phyloP scores from a whole-genome alignment of 1,140 invertebrate species.

The Nomia melanderi region DNA sequence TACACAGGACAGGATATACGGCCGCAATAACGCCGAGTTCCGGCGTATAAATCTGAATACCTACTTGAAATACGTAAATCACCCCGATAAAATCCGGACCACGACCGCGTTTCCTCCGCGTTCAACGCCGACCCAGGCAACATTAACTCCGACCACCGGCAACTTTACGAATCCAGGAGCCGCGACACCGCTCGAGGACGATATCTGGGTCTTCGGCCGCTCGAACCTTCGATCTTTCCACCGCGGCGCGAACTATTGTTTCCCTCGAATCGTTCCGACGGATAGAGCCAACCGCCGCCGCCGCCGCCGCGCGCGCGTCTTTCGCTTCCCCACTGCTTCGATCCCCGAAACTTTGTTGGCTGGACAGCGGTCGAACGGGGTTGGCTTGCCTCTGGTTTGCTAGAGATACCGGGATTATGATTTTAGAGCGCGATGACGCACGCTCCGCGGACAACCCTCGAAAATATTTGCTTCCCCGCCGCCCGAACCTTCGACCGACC shows the following conservation, averaged over 20 bases:
- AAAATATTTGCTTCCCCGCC: neutral
- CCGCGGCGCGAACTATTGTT: neutral
- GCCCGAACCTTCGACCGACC: no score
- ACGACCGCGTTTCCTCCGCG: constrained; percentile 12
- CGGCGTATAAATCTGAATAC: constrained; percentile 49
- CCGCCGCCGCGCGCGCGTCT: neutral
- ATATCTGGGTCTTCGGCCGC: neutral
- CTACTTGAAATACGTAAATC: constrained; percentile 47
- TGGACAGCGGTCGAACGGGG: neutral
- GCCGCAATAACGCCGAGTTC: constrained; percentile 41
- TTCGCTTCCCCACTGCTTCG: neutral
- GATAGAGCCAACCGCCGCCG: neutral
- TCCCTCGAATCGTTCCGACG: neutral
- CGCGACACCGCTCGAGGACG: neutral
- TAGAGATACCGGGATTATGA: neutral
- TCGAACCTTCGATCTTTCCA: neutral
- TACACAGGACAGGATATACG: constrained; percentile 30
- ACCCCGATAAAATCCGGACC: constrained; percentile 22
- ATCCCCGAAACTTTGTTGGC: neutral
- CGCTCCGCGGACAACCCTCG: neutral
- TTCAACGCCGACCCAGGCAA: neutral
- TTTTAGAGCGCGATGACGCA: neutral
- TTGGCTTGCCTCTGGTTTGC: neutral
- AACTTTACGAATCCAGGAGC: constrained; percentile 21
- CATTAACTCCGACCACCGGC: constrained; percentile 10